Evolutionary conservation across 1,140 invertebrate species (phyloP).

Genomic region (Aethina tumida): DNA sequence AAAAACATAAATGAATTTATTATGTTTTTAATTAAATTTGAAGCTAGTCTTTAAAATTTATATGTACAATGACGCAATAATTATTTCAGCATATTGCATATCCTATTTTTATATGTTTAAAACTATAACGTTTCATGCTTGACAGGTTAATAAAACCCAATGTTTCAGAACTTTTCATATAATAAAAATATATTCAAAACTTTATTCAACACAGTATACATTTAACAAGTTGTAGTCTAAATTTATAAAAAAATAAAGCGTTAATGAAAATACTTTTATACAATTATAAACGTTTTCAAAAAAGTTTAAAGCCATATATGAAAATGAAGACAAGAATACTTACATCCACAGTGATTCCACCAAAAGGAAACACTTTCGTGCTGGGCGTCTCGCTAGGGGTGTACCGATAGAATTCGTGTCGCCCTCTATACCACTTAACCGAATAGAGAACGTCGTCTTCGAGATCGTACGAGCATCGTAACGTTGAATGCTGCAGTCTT

Average conservation of each 20-base stretch:
- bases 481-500: conserved; percentile 40
- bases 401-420: conserved; percentile 60
- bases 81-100: too few species aligned
- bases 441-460: conserved; percentile 60
- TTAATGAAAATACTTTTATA: background rate
- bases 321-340: conserved; percentile 44
- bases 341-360: conserved; percentile 62
- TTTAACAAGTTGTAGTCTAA: too few species aligned
- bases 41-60: too few species aligned
- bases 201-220: too few species aligned
- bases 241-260: too few species aligned
- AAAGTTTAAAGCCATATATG: background rate
- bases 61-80: too few species aligned
- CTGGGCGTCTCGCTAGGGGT: conserved; percentile 51
- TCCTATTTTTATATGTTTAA: too few species aligned
- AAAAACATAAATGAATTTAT: too few species aligned
- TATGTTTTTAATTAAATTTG: too few species aligned
- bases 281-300: background rate
- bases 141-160: too few species aligned
- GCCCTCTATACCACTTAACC: conserved; percentile 70
- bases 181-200: background rate
- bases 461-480: conserved; percentile 59
- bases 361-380: conserved; percentile 56
- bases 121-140: too few species aligned
- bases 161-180: conserved; percentile 5